Evolutionary conservation across 2,113 vertebrate species (phyloP).

Genomic region (Clarias gariepinus): DNA sequence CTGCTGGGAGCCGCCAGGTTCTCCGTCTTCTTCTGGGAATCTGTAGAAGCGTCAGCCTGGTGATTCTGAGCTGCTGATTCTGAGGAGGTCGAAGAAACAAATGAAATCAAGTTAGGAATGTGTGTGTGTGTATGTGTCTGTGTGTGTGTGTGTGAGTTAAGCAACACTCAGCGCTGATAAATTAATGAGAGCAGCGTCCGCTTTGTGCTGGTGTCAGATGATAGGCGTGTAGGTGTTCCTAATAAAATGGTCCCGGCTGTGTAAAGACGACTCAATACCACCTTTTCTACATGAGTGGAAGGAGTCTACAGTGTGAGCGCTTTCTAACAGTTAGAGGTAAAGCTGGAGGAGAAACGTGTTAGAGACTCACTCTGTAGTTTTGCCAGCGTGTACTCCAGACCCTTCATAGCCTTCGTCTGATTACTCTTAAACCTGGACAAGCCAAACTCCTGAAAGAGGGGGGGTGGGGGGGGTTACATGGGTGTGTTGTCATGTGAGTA

Average conservation of each 20-base stretch:
- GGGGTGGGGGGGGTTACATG: constrained; percentile 27
- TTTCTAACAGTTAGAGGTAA: not conserved
- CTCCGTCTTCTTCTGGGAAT: constrained; percentile 63
- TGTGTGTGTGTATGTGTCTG: no score
- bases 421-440: constrained; percentile 79
- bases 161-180: not conserved
- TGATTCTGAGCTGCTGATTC: constrained; percentile 67
- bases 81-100: constrained; percentile 36
- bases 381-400: constrained; percentile 73
- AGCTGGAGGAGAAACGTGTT: not conserved
- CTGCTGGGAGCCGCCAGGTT: constrained; percentile 64
- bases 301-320: not conserved
- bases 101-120: not conserved
- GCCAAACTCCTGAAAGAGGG: constrained; percentile 73
- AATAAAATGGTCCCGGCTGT: not conserved
- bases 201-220: not conserved
- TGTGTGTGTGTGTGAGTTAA: no score
- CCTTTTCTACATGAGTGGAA: not conserved
- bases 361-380: constrained; percentile 72
- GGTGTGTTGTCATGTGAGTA: not conserved
- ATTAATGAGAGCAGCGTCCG: not conserved
- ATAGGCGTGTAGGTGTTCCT: not conserved
- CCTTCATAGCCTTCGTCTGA: constrained; percentile 78
- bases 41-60: constrained; percentile 67
- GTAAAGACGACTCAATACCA: not conserved